Percentiles rank a stretch among this genome's conserved stretches.
These are phyloP conservation scores for Tympanoctomys barrerae DNA, from an alignment of 2,797 vertebrate species.

Conservation along the genomic window DNA sequence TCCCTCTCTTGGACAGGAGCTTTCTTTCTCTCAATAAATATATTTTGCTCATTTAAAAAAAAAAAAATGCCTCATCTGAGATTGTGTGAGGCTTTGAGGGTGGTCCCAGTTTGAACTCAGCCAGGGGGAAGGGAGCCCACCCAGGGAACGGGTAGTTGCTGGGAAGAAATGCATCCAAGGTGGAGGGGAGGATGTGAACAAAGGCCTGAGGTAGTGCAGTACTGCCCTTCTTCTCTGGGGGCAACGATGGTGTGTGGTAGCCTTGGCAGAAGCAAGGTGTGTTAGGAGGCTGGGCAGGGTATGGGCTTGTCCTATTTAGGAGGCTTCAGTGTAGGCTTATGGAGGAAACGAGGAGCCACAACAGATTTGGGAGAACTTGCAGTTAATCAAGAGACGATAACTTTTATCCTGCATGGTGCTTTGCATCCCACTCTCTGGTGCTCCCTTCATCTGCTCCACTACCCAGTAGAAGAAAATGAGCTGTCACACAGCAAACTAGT, in stretches of 20 bases:
- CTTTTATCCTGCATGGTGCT: not conserved
- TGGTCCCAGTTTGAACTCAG: not conserved
- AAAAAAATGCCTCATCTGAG: too few relatives aligned
- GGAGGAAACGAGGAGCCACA: slow-evolving; percentile 81
- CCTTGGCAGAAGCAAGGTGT: not conserved
- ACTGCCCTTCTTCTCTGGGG: not conserved
- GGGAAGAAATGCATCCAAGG: not conserved
- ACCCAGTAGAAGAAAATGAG: not conserved
- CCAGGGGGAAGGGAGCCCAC: not conserved
- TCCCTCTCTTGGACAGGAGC: too few relatives aligned
- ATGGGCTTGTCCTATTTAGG: not conserved
- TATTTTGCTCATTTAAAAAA: too few relatives aligned
- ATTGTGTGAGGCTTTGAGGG: too few relatives aligned
- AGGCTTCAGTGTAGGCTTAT: not conserved
- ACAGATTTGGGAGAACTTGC: slow-evolving; percentile 78
- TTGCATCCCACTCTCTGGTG: not conserved
- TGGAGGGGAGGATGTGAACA: not conserved
- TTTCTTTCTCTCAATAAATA: too few relatives aligned
- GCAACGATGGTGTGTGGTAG: not conserved
- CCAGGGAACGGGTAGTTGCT: not conserved
- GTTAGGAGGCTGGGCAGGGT: not conserved
- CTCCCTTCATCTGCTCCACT: not conserved
- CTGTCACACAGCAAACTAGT: not conserved
- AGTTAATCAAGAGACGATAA: not conserved
- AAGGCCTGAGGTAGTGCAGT: not conserved